Conservation (phyloP, 2,797 vertebrate species). For the Enteromius afrohamiltoni region DNA sequence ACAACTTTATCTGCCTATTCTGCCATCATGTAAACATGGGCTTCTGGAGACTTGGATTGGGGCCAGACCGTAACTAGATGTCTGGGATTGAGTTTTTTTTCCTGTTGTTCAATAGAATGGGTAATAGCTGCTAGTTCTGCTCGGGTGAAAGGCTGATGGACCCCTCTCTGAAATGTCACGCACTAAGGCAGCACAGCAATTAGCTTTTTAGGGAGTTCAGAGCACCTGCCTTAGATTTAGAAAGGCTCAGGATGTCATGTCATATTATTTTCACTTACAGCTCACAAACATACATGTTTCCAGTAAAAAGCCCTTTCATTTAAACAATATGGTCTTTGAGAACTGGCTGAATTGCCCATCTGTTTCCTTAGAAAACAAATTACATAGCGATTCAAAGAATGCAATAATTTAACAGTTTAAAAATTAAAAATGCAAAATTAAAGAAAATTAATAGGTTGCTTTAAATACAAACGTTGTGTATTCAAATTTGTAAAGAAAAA, state of each 20-base stretch:
- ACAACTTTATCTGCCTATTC: slow-evolving; percentile 74
- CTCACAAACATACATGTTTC: slow-evolving; percentile 48
- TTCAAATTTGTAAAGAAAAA: background rate
- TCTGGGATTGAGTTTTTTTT: slow-evolving; percentile 50
- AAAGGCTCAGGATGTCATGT: slow-evolving; percentile 37
- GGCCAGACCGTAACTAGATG: slow-evolving; percentile 69
- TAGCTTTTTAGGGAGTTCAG: slow-evolving; percentile 49
- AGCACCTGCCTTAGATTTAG: slow-evolving; percentile 46
- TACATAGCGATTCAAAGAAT: background rate
- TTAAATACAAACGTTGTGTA: background rate
- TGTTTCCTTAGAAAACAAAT: slow-evolving; percentile 69
- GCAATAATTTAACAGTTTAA: background rate
- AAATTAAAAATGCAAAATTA: background rate
- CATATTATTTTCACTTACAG: slow-evolving; percentile 50
- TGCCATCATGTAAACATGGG: slow-evolving; percentile 68
- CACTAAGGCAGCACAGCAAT: slow-evolving; percentile 67
- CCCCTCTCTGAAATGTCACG: slow-evolving; percentile 63
- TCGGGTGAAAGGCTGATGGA: slow-evolving; percentile 62
- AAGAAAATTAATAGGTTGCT: background rate
- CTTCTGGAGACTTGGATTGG: slow-evolving; percentile 60
- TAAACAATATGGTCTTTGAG: slow-evolving; percentile 18
- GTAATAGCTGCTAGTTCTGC: slow-evolving; percentile 52
- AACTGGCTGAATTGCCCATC: slow-evolving; percentile 17
- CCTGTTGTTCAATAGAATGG: slow-evolving; percentile 53
- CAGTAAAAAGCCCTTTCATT: slow-evolving; percentile 48